These are phyloP conservation scores for Poicephalus gulielmi DNA, from an alignment of 2,113 vertebrate genomes.

Conservation along the genomic window DNA sequence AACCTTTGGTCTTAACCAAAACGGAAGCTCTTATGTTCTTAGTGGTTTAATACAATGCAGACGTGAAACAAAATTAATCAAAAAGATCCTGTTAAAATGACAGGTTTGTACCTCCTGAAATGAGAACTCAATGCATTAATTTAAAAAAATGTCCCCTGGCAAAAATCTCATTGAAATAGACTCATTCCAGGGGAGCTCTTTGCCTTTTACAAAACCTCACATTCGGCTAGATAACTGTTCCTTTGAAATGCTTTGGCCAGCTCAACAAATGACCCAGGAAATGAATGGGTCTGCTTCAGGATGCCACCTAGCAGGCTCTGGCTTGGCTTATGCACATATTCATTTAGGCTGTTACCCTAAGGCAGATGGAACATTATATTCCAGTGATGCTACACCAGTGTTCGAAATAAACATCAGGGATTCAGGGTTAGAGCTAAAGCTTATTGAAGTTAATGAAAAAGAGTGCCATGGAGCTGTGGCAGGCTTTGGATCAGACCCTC, in stretches of 20 bases:
- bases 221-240: background rate
- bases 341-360: background rate
- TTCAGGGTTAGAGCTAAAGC: background rate
- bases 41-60: background rate
- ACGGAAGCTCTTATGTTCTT: background rate
- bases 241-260: background rate
- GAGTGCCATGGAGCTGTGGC: background rate
- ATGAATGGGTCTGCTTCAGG: background rate
- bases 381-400: background rate
- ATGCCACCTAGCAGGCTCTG: background rate
- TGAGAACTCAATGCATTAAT: background rate
- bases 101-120: constrained; percentile 2
- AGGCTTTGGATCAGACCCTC: background rate
- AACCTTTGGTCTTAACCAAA: background rate
- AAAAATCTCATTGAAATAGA: constrained; percentile 14
- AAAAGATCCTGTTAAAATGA: background rate
- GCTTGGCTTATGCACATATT: background rate
- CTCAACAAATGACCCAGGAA: background rate
- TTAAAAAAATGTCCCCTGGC: background rate
- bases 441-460: constrained; percentile 37
- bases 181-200: background rate
- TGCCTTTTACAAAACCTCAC: background rate
- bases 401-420: background rate
- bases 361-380: background rate
- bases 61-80: constrained; percentile 32